Base-by-base conservation (phyloP, 2,888 invertebrate species). In the Amorpha juglandis region DNA sequence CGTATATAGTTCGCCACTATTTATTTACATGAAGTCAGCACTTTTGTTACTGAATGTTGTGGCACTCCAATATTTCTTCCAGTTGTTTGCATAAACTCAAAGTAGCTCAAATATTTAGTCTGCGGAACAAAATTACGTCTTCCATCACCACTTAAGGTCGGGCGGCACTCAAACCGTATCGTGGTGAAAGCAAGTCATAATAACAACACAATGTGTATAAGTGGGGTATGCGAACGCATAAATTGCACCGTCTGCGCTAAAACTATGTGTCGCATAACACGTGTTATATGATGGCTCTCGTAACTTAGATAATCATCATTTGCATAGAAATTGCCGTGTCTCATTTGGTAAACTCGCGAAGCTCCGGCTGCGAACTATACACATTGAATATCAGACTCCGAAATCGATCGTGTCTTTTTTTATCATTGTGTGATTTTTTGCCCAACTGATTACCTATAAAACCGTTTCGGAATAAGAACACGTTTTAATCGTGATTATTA, bases 171-270 rank as follows among this genome's bases (percentile, higher is more conserved):
- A 66, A 62, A 66, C 53, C 55, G 42, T 67, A 64, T 63, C 67
- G 71, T 66, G 73, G 71, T 67, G 71, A 77, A 73, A 74, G 76
- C 71, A 70, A 74, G 71, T 74, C 74, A 78, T 79, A 76, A 75
- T 74, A 71, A 75, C 74, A 76, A 72, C 74, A 79, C 74, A 79
- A 77, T 72, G 80, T 78, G 74, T 70, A 69, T 77, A 74, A 76
- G 74, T 72, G 72, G 74, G 78, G 73, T 77, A 78, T 78, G 73
- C 70, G 74, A 76, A 71, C 73, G 74, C 75, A 74, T 77, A 72
- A 73, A 78, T 78, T 74, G 77, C 67, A 70, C 67, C 67, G 70
- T 69, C 63, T 70, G 68, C 75, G 71, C 76, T 77, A 76, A 64
- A 58, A 38, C 70, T 65, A 68, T 69, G 68, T 69, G 66, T 68